Base-by-base conservation (phyloP, 2,888 invertebrate species). In the Pollenia griseotomentosa region DNA sequence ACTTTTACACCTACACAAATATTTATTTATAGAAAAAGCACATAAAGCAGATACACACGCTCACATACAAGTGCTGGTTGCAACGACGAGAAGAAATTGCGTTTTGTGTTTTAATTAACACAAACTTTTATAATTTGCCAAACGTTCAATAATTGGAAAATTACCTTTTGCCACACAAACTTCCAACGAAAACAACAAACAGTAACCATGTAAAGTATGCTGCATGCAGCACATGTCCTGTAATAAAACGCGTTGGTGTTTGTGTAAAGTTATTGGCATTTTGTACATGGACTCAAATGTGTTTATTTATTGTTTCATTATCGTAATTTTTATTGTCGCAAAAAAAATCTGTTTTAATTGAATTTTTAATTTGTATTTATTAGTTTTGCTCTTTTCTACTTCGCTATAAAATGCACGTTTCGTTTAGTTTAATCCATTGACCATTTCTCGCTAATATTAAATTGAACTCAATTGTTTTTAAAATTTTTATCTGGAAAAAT, bases 71-170 rank as follows among this genome's bases (percentile, higher is more conserved):
- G 19, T 59, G 73, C 19, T 65, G n/a, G 51, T 75, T 59, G n/a
- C 61, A 48, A 12, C n/a, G 55, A 46, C 46, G 44, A 19, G 19
- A 55, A 40, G 44, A n/a, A 61, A 57, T 65, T 68, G 63, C 70
- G 55, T 81, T 75, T 70, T 75, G 70, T 75, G 75, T 84, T 84
- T 84, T 85, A 85, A 85, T 85, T 81, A 85, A 81, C 71, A 77
- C 75, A 77, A 77, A 73, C 12, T 78, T 86, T 78, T 82, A 63
- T 66, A 82, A 78, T 78, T 78, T 78, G 65, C 61, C 77, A 78
- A 78, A 82, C 78, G 78, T 82, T 86, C 82, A 85, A 85, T 85
- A 77, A 85, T 78, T 85, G 85, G 85, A 82, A 85, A 82, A 82
- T 82, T 85, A 82, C 81, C 51, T 77, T 81, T 82, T 81, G 33